phyloP scores from a whole-genome alignment of 2,888 invertebrate genomes.

The Phengaris alcon region DNA sequence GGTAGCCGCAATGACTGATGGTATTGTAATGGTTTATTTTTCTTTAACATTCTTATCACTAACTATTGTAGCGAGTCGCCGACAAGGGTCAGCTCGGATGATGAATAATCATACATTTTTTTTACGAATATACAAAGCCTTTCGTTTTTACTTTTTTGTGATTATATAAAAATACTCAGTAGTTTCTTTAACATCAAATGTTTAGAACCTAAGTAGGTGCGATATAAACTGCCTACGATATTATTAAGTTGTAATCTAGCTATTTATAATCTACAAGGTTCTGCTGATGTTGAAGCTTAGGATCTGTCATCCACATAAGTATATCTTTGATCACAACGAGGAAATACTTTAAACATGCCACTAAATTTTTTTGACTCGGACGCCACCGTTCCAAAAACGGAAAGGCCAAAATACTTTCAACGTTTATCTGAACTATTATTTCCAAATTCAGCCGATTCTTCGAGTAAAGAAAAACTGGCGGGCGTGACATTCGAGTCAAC shows the following conservation, averaged over 20 bases:
- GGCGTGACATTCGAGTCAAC: conserved; percentile 65
- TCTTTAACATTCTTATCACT: conserved; percentile 74
- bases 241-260: not conserved
- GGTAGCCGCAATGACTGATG: conserved; percentile 72
- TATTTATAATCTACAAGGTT: not conserved
- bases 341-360: not conserved
- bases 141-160: conserved; percentile 5
- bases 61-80: conserved; percentile 56
- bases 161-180: not conserved
- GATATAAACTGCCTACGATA: not conserved
- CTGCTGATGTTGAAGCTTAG: not conserved
- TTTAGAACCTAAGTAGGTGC: no score
- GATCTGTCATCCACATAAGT: not conserved
- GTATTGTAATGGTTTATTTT: conserved; percentile 78
- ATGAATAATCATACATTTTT: conserved; percentile 35
- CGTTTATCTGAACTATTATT: conserved; percentile 11
- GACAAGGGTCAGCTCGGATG: conserved; percentile 32
- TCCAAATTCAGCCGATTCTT: conserved; percentile 23
- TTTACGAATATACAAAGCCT: conserved; percentile 20
- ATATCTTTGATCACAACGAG: not conserved
- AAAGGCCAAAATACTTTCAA: conserved; percentile 20
- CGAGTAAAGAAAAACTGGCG: conserved; percentile 37
- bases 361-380: not conserved
- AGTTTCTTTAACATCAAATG: not conserved
- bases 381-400: not conserved